Percentiles rank a stretch among this genome's conserved stretches.
phyloP scores from a whole-genome alignment of 2,888 invertebrate genomes.

The Melolontha melolontha region DNA sequence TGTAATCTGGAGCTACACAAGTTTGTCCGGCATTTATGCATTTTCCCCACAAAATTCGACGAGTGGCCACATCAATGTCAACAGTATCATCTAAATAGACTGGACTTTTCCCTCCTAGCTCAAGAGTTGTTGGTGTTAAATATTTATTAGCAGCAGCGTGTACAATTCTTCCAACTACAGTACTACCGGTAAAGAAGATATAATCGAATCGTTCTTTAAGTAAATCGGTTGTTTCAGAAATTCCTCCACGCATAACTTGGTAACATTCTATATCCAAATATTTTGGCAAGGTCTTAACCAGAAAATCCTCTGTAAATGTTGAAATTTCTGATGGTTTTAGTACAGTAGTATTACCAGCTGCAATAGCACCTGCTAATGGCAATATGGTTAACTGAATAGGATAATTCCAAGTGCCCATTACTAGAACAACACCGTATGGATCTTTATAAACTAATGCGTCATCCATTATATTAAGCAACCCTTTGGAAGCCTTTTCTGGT shows the following conservation, averaged over 20 bases:
- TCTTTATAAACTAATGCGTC: conserved; percentile 72
- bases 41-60: conserved; percentile 73
- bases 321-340: conserved; percentile 94
- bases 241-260: conserved; percentile 71
- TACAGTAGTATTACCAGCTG: conserved; percentile 92
- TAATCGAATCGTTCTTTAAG: conserved; percentile 93
- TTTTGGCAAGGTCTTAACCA: conserved; percentile 83
- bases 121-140: conserved; percentile 93
- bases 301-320: conserved; percentile 75
- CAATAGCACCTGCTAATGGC: conserved; percentile 88
- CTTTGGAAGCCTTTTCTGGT: conserved; percentile 41
- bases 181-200: conserved; percentile 95
- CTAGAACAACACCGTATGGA: conserved; percentile 91
- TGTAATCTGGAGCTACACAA: conserved; percentile 95
- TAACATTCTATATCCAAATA: conserved; percentile 93
- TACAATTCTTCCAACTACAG: conserved; percentile 86
- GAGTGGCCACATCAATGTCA: conserved; percentile 76
- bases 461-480: conserved; percentile 43
- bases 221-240: conserved; percentile 35
- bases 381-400: conserved; percentile 85
- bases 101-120: conserved; percentile 89
- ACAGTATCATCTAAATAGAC: conserved; percentile 88
- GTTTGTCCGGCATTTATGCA: conserved; percentile 94
- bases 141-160: conserved; percentile 90
- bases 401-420: conserved; percentile 97